Conservation (phyloP, 2,888 invertebrate species). For the Gymnoscelis rufifasciata region DNA sequence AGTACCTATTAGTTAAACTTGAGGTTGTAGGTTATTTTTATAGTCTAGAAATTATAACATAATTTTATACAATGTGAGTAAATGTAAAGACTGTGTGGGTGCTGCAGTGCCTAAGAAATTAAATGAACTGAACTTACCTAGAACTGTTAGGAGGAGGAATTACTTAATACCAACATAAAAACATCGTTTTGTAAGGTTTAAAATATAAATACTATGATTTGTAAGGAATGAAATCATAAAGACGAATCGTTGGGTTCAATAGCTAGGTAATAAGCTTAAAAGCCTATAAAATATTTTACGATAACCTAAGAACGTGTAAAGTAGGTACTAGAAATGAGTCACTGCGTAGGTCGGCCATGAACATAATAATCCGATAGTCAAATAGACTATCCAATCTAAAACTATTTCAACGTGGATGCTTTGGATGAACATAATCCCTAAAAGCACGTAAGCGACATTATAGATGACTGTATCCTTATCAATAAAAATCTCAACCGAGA, state of each 20-base stretch:
- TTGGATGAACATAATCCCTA: conserved; percentile 23
- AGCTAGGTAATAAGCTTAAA: background rate
- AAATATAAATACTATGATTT: no score
- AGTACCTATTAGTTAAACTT: no score
- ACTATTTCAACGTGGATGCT: conserved; percentile 15
- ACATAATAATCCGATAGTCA: conserved; percentile 18
- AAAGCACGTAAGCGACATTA: conserved; percentile 47
- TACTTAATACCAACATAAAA: no score
- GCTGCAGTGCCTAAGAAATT: no score
- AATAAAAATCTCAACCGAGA: conserved; percentile 69
- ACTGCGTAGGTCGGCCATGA: conserved; percentile 18
- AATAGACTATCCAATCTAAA: conserved; percentile 22
- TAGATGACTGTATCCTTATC: conserved; percentile 67
- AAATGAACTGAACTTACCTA: no score
- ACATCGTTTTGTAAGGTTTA: no score
- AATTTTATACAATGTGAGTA: no score
- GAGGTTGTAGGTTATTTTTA: no score
- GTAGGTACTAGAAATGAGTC: conserved; percentile 10
- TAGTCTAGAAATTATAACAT: no score
- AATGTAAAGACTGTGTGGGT: no score
- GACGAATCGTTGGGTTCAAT: background rate
- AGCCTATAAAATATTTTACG: conserved; percentile 12
- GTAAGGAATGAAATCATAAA: background rate
- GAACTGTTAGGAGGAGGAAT: no score
- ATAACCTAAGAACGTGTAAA: conserved; percentile 10